Base-by-base conservation (phyloP, 2,888 invertebrate species). In the Zhuqinia jingwanae region DNA sequence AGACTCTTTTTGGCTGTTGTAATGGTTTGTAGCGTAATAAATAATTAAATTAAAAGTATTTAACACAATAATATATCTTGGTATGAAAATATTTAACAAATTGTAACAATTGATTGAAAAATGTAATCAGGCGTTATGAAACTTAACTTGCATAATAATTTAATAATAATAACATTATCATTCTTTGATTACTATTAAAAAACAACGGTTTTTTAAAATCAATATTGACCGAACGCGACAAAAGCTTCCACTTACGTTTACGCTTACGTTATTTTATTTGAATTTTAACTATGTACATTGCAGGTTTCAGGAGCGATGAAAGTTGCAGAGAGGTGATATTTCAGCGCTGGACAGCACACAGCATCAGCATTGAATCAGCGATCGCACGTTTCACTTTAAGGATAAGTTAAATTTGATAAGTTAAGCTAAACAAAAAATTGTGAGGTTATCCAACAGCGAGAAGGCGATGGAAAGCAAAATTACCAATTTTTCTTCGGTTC, bases 331-430 rank as follows among this genome's bases (percentile, higher is more conserved):
- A n/a, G n/a, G n/a, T n/a, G n/a, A n/a, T n/a, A 25, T 42, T 13
- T 58, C 79, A 85, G 70, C 86, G 88, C 83, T 88, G 88, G 86
- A 88, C 88, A 73, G 86, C 86, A 75, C 88, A 88, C 17, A 88
- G 78, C 77, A 88, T 82, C 77, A 88, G 27, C 88, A 88, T 88
- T 50, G 88, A 88, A 47, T 88, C 85, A 25, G 78, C 86, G 56
- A 88, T 88, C 56, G 88, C 86, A 70, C 86, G 85, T 86, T 88
- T 88, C 78, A 88, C 88, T 88, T 70, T 63, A 85, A 77, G 42
- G 58, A 84, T 20, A 82, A 83, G 79, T 73, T 53, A 65, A 76
- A 27, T 70, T 56, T 83, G 65, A 83, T 75, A 83, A 63, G 36
- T 70, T 36, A 83, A 22, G 36, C 36, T 22, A 3, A 73, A 53